Conservation (phyloP, 2,888 invertebrate species). For the Drosophila neonasuta region DNA sequence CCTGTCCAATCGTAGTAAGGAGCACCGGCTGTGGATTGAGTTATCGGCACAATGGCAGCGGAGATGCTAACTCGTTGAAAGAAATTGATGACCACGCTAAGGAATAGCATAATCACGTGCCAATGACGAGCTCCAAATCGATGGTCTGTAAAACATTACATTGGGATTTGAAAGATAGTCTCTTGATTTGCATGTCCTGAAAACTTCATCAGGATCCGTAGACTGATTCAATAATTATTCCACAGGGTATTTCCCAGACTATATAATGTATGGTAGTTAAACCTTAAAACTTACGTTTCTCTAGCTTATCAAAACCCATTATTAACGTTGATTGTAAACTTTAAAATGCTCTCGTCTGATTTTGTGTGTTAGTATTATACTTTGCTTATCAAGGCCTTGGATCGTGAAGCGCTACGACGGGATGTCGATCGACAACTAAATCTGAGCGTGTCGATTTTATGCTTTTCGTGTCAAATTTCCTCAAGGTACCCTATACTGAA, state of each 20-base stretch:
- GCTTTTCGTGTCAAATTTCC: neutral
- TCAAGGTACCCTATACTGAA: neutral
- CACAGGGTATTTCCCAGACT: neutral
- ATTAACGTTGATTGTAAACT: neutral
- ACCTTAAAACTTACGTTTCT: neutral
- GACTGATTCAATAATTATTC: neutral
- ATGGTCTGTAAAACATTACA: neutral
- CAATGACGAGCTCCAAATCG: slow-evolving; percentile 4
- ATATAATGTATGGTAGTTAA: neutral
- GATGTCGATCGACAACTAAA: slow-evolving; percentile 2
- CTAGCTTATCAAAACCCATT: slow-evolving; percentile 9
- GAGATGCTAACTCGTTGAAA: slow-evolving; percentile 4
- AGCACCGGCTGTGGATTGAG: neutral
- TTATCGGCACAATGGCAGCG: slow-evolving; percentile 3
- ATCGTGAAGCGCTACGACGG: neutral
- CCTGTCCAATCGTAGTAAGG: slow-evolving; percentile 6
- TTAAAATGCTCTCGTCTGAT: neutral
- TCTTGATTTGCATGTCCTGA: neutral
- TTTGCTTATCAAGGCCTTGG: neutral
- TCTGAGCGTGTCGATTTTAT: neutral
- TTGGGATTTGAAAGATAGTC: neutral
- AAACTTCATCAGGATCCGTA: neutral
- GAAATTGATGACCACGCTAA: slow-evolving; percentile 6
- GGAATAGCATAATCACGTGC: slow-evolving; percentile 4
- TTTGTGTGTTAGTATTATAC: neutral